Conservation (phyloP, 2,113 vertebrate species). For the Macaca nemestrina region DNA sequence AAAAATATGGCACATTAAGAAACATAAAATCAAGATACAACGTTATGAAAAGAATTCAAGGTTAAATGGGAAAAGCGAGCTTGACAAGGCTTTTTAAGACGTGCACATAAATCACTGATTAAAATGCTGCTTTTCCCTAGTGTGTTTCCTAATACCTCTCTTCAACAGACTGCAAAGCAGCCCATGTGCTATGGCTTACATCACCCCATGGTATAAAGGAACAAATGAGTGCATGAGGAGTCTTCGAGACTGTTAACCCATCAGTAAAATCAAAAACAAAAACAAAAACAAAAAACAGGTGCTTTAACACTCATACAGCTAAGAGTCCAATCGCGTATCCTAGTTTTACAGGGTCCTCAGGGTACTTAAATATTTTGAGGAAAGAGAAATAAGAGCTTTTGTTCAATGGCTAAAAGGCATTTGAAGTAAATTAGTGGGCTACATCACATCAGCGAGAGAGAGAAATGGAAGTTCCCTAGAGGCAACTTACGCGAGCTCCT, state of each 20-base stretch:
- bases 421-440: conserved; percentile 35
- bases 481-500: conserved; percentile 21
- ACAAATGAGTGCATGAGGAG: background rate
- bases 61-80: conserved; percentile 81
- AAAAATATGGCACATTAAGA: conserved; percentile 85
- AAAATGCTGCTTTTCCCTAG: conserved; percentile 56
- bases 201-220: background rate
- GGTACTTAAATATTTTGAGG: conserved; percentile 39
- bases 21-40: conserved; percentile 84
- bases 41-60: conserved; percentile 83
- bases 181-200: background rate
- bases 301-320: background rate
- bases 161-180: conserved; percentile 39
- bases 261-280: background rate
- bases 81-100: conserved; percentile 76
- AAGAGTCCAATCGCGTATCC: background rate
- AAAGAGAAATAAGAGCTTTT: conserved; percentile 27
- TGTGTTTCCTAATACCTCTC: conserved; percentile 31
- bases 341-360: background rate
- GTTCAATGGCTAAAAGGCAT: background rate
- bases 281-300: background rate
- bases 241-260: conserved; percentile 22
- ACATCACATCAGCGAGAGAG: conserved; percentile 1
- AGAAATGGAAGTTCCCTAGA: conserved; percentile 7
- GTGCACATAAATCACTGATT: conserved; percentile 71